Evolutionary conservation across 1,140 invertebrate species (phyloP).

Genomic region (Musca domestica): DNA sequence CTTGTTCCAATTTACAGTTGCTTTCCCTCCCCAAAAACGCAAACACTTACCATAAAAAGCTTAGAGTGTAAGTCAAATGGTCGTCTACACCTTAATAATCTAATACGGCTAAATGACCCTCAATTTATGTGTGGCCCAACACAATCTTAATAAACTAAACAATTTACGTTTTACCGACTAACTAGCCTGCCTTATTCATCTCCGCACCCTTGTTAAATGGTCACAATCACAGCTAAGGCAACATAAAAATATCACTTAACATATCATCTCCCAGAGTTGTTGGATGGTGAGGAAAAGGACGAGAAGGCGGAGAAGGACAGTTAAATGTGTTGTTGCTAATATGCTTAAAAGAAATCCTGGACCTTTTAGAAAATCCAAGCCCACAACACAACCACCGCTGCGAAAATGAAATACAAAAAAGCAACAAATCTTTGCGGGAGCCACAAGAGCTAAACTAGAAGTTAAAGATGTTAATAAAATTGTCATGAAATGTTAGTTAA

Average conservation of each 20-base stretch:
- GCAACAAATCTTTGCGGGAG: background rate
- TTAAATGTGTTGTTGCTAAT: background rate
- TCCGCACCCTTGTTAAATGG: too few species aligned
- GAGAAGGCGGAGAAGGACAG: too few species aligned
- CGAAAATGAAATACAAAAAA: too few species aligned
- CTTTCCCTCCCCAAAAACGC: too few species aligned
- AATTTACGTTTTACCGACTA: slow-evolving; percentile 9
- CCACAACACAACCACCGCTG: background rate
- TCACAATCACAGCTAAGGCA: background rate
- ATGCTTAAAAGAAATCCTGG: background rate
- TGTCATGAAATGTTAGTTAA: slow-evolving; percentile 38
- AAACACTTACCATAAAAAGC: too few species aligned
- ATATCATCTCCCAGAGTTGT: background rate
- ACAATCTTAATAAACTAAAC: slow-evolving; percentile 12
- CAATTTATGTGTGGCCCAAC: too few species aligned
- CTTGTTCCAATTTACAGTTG: too few species aligned
- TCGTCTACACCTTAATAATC: too few species aligned
- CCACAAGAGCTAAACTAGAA: background rate
- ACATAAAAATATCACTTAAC: slow-evolving; percentile 17
- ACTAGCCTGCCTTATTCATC: background rate
- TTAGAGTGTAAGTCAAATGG: too few species aligned
- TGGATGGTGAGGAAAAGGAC: too few species aligned
- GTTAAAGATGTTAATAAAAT: slow-evolving; percentile 46
- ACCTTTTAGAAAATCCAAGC: background rate
- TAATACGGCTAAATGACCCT: too few species aligned